Evolutionary conservation across 1,140 invertebrate species (phyloP), one percentile per base, ranked within the genome.

Genomic region (Caenorhabditis inopinata): DNA sequence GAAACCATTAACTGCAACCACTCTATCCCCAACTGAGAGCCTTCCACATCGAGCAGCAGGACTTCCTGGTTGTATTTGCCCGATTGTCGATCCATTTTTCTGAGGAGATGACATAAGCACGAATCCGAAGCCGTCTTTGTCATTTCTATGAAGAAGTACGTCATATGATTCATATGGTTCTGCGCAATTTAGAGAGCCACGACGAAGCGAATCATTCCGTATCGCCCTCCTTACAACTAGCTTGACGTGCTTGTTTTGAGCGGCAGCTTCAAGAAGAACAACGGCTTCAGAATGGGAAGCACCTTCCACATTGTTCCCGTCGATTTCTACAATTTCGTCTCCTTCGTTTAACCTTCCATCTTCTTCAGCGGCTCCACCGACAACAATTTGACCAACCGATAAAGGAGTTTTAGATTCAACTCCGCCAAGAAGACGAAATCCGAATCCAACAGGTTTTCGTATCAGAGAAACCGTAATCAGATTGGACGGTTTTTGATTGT

Each of bases 111-210:
- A 98, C 84, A 98, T 97, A 74, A 99, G 97, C 23, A 98, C 96
- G 90, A 98, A 99, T 21, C 96, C 97, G 90, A 99, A 99, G 11
- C 96, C 96, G 90, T 99, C 96, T 79, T 93, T 94, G 85, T 97
- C 95, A 88, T 93, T 92, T 74, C 96, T 91, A 46, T 92, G 93
- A 0, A 99, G 93, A 11, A 93, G 93, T 12, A 96, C 93, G 87
- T 96, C 94, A 85, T 95, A 95, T 16, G 81, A 49, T 16, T 29
- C 29, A 21, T 45, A 68, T 4, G 58, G 58, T 21, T 32, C 48
- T n/a, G 46, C 47, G 21, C 27, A 48, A 0, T 91, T 91, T 76
- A 90, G 89, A 45, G 81, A 76, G 23, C 25, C 47, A 21, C 16
- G 73, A 25, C 14, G 75, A 14, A 23, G n/a, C 16, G n/a, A n/a